These are phyloP conservation scores for Murina feae DNA, from an alignment of 2,113 vertebrate genomes.

Conservation along the genomic window DNA sequence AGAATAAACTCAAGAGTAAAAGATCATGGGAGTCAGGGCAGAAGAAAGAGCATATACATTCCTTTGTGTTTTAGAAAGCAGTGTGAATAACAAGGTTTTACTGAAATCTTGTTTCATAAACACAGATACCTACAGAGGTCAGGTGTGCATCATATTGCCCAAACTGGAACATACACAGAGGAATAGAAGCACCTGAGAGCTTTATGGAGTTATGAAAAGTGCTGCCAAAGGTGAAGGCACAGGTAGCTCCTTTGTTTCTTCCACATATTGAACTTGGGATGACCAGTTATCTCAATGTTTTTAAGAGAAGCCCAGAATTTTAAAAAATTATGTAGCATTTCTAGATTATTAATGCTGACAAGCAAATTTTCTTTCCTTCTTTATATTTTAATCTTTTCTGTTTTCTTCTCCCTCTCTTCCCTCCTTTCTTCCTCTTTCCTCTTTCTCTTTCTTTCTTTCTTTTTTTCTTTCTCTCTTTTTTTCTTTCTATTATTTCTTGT, in stretches of 20 bases:
- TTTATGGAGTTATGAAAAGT: not conserved
- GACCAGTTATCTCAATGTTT: not conserved
- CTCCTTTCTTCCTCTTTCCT: not conserved
- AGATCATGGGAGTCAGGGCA: not conserved
- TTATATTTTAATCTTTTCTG: not conserved
- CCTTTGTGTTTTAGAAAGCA: not conserved
- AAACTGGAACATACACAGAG: not conserved
- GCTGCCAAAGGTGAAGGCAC: not conserved
- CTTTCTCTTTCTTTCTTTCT: rapidly evolving
- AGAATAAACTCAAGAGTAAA: not conserved
- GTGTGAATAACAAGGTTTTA: not conserved
- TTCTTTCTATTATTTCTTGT: not conserved
- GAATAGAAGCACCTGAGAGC: not conserved
- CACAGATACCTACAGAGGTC: not conserved
- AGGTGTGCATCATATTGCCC: not conserved
- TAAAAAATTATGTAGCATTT: not conserved
- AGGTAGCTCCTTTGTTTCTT: not conserved
- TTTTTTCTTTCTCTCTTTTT: rapidly evolving
- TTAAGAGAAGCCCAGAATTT: not conserved
- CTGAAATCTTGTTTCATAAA: not conserved
- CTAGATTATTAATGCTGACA: not conserved
- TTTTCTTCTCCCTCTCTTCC: not conserved
- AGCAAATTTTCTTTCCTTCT: not conserved
- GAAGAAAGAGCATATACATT: not conserved
- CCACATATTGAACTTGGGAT: not conserved